These are phyloP conservation scores for Drosophila bunnanda DNA, from an alignment of 2,888 invertebrate genomes.

Conservation along the genomic window DNA sequence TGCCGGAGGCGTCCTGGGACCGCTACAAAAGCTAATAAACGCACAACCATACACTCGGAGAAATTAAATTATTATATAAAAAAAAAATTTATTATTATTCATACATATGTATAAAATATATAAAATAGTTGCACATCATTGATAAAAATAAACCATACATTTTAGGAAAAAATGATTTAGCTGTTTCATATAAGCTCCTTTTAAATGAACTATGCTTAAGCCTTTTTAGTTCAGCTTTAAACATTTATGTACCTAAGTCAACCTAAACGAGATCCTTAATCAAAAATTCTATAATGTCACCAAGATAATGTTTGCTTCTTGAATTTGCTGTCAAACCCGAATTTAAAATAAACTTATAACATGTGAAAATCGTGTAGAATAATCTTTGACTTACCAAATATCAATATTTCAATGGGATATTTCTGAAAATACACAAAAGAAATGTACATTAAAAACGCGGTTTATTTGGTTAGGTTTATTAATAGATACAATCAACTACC, in stretches of 20 bases:
- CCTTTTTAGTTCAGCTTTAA: no score
- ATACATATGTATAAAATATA: no score
- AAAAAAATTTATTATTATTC: no score
- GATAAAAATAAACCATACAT: no score
- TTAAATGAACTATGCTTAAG: no score
- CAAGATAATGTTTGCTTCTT: neutral
- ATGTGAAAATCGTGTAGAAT: neutral
- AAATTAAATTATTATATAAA: neutral
- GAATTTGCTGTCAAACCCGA: no score
- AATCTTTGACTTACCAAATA: neutral
- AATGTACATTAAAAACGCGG: neutral
- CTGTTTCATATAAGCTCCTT: no score
- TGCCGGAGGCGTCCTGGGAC: conserved; percentile 10
- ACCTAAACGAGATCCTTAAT: no score
- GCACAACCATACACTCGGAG: conserved; percentile 5
- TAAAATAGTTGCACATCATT: neutral
- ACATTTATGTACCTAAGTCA: no score
- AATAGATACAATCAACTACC: neutral
- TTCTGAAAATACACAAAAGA: neutral
- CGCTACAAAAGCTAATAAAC: conserved; percentile 59
- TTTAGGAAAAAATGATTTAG: no score
- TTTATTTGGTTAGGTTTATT: neutral
- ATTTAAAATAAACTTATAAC: no score
- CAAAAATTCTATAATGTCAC: neutral
- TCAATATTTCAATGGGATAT: neutral